A percentile compares a stretch with the other conserved stretches of the same genome.
phyloP scores from a whole-genome alignment of 2,888 invertebrate genomes.

The Nebria salina region DNA sequence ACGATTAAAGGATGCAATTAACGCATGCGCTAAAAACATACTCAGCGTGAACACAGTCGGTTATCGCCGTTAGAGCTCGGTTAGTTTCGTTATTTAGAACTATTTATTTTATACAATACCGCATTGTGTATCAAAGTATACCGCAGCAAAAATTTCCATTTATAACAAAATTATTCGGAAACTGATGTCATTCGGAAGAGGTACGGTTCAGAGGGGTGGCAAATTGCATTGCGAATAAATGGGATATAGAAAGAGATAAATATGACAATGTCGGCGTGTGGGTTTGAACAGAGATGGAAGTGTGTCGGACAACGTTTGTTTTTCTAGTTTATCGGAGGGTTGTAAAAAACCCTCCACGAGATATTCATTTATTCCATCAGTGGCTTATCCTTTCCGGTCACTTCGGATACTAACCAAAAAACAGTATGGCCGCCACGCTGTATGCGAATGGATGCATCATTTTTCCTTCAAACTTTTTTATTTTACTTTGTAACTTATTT shows the following conservation, averaged over 20 bases:
- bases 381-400: constrained; percentile 22
- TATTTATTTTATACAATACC: not conserved
- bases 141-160: not conserved
- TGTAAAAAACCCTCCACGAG: constrained; percentile 4
- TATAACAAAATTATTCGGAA: not conserved
- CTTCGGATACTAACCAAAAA: constrained; percentile 5
- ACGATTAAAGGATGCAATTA: not conserved
- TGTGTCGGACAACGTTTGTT: not conserved
- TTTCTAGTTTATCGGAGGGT: not conserved
- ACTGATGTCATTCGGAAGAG: not conserved
- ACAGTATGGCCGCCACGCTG: constrained; percentile 6
- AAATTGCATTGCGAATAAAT: not conserved
- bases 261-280: not conserved
- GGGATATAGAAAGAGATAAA: not conserved
- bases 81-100: not conserved
- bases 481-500: not conserved
- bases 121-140: not conserved
- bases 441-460: not conserved
- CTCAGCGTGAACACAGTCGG: not conserved
- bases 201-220: not conserved
- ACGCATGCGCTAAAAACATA: not conserved
- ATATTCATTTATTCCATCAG: constrained; percentile 23
- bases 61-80: not conserved
- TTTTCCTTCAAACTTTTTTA: not conserved
- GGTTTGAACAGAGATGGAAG: not conserved